phyloP scores from a whole-genome alignment of 1,140 invertebrate species.

The Luehdorfia chinensis region DNA sequence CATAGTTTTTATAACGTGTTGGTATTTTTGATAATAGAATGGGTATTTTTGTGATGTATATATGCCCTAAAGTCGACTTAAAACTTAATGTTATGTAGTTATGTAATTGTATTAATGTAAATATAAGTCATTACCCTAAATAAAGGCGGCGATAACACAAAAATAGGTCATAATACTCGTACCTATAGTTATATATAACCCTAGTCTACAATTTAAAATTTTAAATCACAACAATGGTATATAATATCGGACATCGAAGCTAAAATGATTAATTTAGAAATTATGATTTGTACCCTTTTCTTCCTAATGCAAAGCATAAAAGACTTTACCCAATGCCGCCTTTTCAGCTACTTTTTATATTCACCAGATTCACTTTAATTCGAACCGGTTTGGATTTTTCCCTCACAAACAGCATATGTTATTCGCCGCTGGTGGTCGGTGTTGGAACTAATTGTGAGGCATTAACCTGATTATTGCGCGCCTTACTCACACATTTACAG shows the following conservation, averaged over 20 bases:
- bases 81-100: too few species aligned
- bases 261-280: background rate
- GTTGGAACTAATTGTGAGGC: constrained; percentile 50
- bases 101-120: too few species aligned
- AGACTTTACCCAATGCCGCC: constrained; percentile 5
- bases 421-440: constrained; percentile 48
- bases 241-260: too few species aligned
- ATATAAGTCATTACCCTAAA: too few species aligned
- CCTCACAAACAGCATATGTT: constrained; percentile 24
- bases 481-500: constrained; percentile 8
- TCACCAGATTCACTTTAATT: constrained; percentile 7
- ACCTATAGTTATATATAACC: too few species aligned
- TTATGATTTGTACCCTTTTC: constrained; percentile 5
- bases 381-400: constrained; percentile 34
- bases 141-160: too few species aligned
- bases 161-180: too few species aligned
- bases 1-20: background rate
- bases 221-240: too few species aligned
- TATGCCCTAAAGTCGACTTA: too few species aligned
- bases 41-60: too few species aligned
- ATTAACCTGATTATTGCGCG: constrained; percentile 48
- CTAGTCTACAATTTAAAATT: too few species aligned
- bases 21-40: too few species aligned
- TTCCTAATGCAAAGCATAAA: background rate
- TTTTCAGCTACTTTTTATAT: constrained; percentile 1